A percentile compares a stretch with the other conserved stretches of the same genome.
phyloP scores from a whole-genome alignment of 2,797 vertebrate genomes.

The Clarias platycephalus region DNA sequence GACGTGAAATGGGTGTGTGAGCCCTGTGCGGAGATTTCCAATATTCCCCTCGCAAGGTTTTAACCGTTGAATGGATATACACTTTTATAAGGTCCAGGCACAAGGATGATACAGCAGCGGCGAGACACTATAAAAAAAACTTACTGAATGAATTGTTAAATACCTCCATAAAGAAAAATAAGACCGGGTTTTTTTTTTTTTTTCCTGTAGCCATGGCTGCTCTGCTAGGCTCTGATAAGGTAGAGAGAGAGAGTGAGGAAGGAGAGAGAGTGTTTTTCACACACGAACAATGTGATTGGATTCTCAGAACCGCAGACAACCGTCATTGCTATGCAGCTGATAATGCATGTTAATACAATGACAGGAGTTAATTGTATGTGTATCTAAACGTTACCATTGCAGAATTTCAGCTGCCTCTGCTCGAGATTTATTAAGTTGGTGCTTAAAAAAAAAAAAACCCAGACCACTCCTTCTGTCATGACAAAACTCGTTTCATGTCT shows the following conservation, averaged over 20 bases:
- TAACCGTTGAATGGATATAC: constrained; percentile 69
- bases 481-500: constrained; percentile 26
- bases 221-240: constrained; percentile 77
- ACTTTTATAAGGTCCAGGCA: constrained; percentile 69
- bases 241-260: constrained; percentile 41
- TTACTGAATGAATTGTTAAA: constrained; percentile 80
- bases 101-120: constrained; percentile 61
- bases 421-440: constrained; percentile 30
- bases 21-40: constrained; percentile 61
- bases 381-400: constrained; percentile 23
- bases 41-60: constrained; percentile 60
- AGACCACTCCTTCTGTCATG: neutral
- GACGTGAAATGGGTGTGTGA: constrained; percentile 52
- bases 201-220: constrained; percentile 70
- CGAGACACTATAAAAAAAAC: constrained; percentile 72
- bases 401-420: constrained; percentile 54
- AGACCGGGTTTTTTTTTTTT: constrained; percentile 74
- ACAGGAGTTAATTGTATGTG: constrained; percentile 47
- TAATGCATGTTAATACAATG: constrained; percentile 45
- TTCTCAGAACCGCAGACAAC: constrained; percentile 53
- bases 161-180: constrained; percentile 79
- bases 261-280: constrained; percentile 32
- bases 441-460: neutral
- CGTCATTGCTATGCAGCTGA: constrained; percentile 26
- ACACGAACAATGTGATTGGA: constrained; percentile 53